Evolutionary conservation across 2,113 vertebrate genomes (phyloP).

Genomic region (Passer montanus): DNA sequence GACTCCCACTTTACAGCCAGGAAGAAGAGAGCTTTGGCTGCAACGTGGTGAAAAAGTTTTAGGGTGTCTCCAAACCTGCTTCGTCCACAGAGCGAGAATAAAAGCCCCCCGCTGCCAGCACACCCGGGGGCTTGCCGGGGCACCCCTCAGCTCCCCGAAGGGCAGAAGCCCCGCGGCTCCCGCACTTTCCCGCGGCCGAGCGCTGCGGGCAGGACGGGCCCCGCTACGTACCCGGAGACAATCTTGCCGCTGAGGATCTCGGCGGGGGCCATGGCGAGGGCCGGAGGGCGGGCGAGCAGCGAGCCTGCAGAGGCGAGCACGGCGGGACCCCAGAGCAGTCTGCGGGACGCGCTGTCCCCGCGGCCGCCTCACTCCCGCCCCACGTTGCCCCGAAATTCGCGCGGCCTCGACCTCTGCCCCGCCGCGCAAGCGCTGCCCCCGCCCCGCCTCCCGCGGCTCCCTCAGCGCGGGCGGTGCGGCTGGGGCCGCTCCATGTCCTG

Average conservation of each 20-base stretch:
- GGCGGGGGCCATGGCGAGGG: constrained; percentile 69
- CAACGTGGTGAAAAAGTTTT: rapidly evolving
- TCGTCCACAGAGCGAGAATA: neutral
- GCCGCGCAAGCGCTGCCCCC: constrained; percentile 3
- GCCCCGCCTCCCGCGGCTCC: neutral
- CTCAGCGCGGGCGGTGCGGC: too few relatives aligned
- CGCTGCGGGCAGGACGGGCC: neutral
- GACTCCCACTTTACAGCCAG: neutral
- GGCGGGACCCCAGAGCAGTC: rapidly evolving
- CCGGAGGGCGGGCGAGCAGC: too few relatives aligned
- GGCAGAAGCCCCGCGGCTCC: rapidly evolving
- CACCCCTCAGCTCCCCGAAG: neutral
- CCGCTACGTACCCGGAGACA: constrained; percentile 73
- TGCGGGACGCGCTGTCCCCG: rapidly evolving
- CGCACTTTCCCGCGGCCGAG: neutral
- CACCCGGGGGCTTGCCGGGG: rapidly evolving
- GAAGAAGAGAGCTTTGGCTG: neutral
- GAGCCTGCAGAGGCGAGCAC: rapidly evolving
- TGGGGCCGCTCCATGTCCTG: neutral
- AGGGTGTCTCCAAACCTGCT: neutral
- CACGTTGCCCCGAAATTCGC: constrained; percentile 2
- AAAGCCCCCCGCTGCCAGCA: neutral
- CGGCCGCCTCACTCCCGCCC: rapidly evolving
- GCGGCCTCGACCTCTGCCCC: neutral
- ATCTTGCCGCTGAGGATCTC: constrained; percentile 75